Conservation (phyloP, 2,113 vertebrate genomes). For the Sylvietta virens region DNA sequence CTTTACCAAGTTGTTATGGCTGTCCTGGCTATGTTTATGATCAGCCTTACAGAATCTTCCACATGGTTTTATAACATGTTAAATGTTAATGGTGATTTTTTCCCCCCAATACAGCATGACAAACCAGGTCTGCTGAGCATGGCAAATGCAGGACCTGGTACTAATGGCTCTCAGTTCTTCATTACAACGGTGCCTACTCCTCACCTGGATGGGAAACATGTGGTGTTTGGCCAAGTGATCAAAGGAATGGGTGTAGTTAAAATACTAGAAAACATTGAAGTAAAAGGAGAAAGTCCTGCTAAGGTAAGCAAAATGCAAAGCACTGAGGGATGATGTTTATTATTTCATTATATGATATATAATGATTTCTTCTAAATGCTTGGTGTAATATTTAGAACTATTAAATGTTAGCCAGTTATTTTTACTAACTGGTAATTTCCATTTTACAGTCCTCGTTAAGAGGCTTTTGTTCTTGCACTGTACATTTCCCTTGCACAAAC, state of each 20-base stretch:
- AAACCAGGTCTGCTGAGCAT: slow-evolving; percentile 89
- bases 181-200: slow-evolving; percentile 91
- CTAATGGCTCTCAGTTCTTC: slow-evolving; percentile 97
- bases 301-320: slow-evolving; percentile 70
- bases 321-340: not conserved
- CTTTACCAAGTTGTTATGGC: not conserved
- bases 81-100: not conserved
- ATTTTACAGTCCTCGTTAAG: not conserved
- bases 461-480: not conserved
- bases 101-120: slow-evolving; percentile 77
- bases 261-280: slow-evolving; percentile 83
- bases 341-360: not conserved
- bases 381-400: not conserved
- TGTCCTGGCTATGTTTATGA: not conserved
- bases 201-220: slow-evolving; percentile 91
- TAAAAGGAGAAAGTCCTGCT: slow-evolving; percentile 81
- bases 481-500: not conserved
- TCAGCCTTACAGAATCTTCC: not conserved
- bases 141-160: slow-evolving; percentile 91
- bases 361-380: not conserved
- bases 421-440: not conserved
- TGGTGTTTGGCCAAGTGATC: slow-evolving; percentile 91
- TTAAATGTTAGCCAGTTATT: not conserved
- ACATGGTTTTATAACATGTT: not conserved
- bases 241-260: slow-evolving; percentile 90